phyloP scores from a whole-genome alignment of 2,888 invertebrate genomes.

The Phaonia tiefii region DNA sequence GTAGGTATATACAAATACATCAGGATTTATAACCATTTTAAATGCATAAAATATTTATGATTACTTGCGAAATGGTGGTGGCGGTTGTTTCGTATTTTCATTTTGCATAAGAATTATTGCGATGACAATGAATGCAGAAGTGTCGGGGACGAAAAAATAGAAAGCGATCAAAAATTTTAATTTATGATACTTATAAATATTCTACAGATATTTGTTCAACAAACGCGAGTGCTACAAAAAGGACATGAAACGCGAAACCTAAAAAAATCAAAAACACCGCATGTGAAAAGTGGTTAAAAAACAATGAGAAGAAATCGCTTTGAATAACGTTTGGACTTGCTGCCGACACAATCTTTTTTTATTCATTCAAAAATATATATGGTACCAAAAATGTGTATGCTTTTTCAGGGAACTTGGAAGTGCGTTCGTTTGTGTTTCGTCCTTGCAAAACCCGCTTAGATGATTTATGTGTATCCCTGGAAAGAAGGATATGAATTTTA shows the following conservation, averaged over 20 bases:
- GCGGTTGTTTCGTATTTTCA: slow-evolving; percentile 5
- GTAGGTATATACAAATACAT: background rate
- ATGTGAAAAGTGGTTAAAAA: slow-evolving; percentile 34
- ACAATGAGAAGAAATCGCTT: slow-evolving; percentile 23
- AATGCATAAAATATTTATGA: slow-evolving; percentile 44
- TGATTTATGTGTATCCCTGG: slow-evolving; percentile 67
- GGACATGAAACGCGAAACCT: background rate
- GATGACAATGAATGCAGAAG: slow-evolving; percentile 76
- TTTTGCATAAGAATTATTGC: slow-evolving; percentile 71
- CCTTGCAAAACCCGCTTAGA: slow-evolving; percentile 57
- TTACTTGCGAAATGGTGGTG: background rate
- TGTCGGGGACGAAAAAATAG: slow-evolving; percentile 59
- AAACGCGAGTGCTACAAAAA: slow-evolving; percentile 18
- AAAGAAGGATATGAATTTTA: slow-evolving; percentile 67
- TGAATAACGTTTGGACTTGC: slow-evolving; percentile 39
- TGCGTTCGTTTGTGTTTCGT: background rate
- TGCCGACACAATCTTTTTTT: background rate
- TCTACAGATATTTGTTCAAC: slow-evolving; percentile 76
- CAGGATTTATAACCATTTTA: slow-evolving; percentile 9
- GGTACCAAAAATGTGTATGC: background rate
- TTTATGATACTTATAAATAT: slow-evolving; percentile 78
- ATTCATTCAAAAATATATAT: no score
- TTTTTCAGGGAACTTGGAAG: background rate
- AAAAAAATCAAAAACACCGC: slow-evolving; percentile 25
- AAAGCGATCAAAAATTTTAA: slow-evolving; percentile 71